Conservation (phyloP, 2,113 vertebrate species). For the Hypocryptadius cinnamomeus region DNA sequence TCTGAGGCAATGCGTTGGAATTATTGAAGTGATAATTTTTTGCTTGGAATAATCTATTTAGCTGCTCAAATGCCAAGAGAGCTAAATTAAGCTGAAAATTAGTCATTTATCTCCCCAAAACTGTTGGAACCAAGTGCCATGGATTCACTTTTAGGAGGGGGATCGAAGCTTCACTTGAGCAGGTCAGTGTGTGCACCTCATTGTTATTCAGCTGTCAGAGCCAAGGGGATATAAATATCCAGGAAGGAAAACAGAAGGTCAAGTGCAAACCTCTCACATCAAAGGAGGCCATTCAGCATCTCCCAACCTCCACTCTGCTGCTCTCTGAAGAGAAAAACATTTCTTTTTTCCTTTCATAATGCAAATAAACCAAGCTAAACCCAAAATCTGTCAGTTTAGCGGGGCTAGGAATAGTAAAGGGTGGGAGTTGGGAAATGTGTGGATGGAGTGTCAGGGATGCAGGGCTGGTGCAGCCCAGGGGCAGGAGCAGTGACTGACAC, state of each 20-base stretch:
- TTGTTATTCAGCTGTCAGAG: not conserved
- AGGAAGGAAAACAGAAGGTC: conserved; percentile 9
- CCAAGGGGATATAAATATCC: not conserved
- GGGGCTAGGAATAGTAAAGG: not conserved
- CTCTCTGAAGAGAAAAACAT: not conserved
- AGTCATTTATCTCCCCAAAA: not conserved
- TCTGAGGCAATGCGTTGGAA: not conserved
- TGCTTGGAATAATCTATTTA: not conserved
- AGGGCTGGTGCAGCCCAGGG: not conserved
- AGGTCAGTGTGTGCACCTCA: not conserved
- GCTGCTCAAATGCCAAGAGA: not conserved
- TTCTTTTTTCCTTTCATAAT: not conserved
- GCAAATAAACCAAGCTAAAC: not conserved
- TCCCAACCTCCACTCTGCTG: not conserved
- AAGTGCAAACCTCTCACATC: not conserved
- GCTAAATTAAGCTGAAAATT: not conserved
- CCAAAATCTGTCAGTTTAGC: not conserved
- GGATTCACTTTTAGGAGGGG: not conserved
- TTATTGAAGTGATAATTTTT: not conserved
- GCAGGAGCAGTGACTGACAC: not conserved
- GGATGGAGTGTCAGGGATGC: not conserved
- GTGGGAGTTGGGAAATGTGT: not conserved
- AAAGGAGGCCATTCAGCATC: not conserved
- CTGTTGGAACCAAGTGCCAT: not conserved
- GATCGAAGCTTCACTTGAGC: not conserved